These are phyloP conservation scores for Lepidostoma basale DNA, from an alignment of 1,140 invertebrate genomes.

Conservation along the genomic window DNA sequence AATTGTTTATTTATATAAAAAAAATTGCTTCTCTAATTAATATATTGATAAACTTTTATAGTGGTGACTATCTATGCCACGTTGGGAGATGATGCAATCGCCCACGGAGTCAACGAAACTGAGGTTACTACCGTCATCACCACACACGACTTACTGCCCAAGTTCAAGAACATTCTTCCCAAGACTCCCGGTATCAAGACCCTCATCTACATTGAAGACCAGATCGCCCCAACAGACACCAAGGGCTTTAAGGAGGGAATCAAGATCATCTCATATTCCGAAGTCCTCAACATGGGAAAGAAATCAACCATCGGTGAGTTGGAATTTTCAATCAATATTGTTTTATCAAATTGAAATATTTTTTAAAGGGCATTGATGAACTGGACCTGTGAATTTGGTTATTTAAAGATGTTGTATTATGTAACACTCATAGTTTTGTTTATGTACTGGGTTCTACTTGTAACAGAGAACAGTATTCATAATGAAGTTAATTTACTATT, in stretches of 20 bases:
- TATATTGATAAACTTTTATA: slow-evolving; percentile 58
- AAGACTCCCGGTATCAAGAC: slow-evolving; percentile 74
- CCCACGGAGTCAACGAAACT: slow-evolving; percentile 95
- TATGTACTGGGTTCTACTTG: too few relatives aligned
- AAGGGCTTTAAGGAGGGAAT: slow-evolving; percentile 72
- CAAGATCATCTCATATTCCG: slow-evolving; percentile 68
- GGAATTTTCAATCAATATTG: slow-evolving; percentile 6
- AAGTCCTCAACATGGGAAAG: slow-evolving; percentile 58
- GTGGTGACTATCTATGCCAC: slow-evolving; percentile 98
- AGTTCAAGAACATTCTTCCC: slow-evolving; percentile 80
- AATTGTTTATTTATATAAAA: too few relatives aligned
- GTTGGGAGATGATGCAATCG: slow-evolving; percentile 93
- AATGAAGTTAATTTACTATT: too few relatives aligned
- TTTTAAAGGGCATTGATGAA: too few relatives aligned
- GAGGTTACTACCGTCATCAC: slow-evolving; percentile 91
- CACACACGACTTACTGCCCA: slow-evolving; percentile 85
- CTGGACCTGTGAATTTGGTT: too few relatives aligned
- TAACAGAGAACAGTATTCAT: too few relatives aligned
- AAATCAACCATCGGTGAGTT: slow-evolving; percentile 54
- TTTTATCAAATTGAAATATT: not conserved
- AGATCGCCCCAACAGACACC: slow-evolving; percentile 72
- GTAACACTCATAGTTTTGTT: too few relatives aligned
- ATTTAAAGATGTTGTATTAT: too few relatives aligned
- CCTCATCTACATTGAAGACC: slow-evolving; percentile 89
- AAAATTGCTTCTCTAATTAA: not conserved